Evolutionary conservation across 2,113 vertebrate species (phyloP).

Genomic region (Dromaius novaehollandiae): DNA sequence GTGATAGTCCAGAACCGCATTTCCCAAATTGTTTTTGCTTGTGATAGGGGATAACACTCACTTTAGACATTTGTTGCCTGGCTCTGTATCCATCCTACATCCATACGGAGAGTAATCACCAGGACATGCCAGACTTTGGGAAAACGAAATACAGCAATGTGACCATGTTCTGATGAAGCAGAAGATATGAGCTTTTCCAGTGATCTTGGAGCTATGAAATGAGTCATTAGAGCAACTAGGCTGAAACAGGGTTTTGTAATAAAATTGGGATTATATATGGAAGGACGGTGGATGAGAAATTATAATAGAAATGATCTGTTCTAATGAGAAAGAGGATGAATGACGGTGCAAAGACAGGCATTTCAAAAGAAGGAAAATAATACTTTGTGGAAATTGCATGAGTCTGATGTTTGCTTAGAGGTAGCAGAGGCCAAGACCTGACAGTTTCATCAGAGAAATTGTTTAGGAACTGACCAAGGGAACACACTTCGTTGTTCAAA

Average conservation of each 20-base stretch:
- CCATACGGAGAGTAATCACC: background rate
- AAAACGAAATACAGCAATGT: background rate
- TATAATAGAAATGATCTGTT: background rate
- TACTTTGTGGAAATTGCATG: conserved; percentile 21
- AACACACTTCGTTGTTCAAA: background rate
- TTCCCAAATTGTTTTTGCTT: background rate
- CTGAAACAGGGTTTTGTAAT: background rate
- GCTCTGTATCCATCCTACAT: background rate
- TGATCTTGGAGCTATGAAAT: background rate
- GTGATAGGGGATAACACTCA: background rate
- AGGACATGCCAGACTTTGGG: background rate
- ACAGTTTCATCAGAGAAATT: conserved; percentile 22
- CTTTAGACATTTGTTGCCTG: background rate
- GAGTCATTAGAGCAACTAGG: background rate
- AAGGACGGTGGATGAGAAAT: background rate
- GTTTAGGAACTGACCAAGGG: background rate
- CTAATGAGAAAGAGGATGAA: background rate
- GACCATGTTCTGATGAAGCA: background rate
- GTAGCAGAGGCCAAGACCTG: conserved; percentile 9
- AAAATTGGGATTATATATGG: background rate
- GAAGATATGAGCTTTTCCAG: background rate
- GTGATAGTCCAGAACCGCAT: background rate
- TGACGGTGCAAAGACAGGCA: background rate
- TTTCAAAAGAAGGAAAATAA: conserved; percentile 1
- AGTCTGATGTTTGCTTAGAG: conserved; percentile 9